Evolutionary conservation across 2,113 vertebrate genomes (phyloP).

Genomic region (Shinisaurus crocodilurus): DNA sequence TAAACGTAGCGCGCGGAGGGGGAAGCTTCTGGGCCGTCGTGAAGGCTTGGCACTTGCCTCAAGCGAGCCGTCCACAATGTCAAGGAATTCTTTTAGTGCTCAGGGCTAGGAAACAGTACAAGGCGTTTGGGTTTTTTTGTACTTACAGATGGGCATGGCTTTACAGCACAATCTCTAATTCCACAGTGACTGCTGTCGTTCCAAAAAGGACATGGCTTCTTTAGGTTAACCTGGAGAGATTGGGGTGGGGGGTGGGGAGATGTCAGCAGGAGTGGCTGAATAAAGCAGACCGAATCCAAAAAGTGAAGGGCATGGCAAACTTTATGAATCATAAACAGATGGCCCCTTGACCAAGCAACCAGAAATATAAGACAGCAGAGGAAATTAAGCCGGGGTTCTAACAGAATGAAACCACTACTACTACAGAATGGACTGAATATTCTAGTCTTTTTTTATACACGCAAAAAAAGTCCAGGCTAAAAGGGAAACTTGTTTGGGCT

Average conservation of each 20-base stretch:
- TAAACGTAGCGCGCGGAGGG: no score
- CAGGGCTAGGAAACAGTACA: not conserved
- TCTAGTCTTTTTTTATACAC: no score
- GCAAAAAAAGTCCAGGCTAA: no score
- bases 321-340: no score
- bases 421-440: no score
- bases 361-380: no score
- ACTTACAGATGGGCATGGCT: constrained; percentile 89
- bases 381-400: no score
- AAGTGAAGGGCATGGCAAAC: no score
- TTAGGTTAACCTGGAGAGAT: constrained; percentile 87
- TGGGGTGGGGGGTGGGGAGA: not conserved
- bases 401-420: no score
- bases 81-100: not conserved
- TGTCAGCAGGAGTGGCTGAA: no score
- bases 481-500: not conserved
- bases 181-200: constrained; percentile 85
- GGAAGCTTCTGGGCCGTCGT: not conserved
- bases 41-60: not conserved
- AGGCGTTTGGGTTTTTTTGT: not conserved
- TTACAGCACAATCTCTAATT: constrained; percentile 87
- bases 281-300: no score
- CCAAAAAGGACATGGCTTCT: constrained; percentile 95
- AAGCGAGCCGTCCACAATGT: not conserved
- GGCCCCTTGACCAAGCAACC: no score